These are phyloP conservation scores for Promerops cafer DNA, from an alignment of 2,113 vertebrate species.

Conservation along the genomic window DNA sequence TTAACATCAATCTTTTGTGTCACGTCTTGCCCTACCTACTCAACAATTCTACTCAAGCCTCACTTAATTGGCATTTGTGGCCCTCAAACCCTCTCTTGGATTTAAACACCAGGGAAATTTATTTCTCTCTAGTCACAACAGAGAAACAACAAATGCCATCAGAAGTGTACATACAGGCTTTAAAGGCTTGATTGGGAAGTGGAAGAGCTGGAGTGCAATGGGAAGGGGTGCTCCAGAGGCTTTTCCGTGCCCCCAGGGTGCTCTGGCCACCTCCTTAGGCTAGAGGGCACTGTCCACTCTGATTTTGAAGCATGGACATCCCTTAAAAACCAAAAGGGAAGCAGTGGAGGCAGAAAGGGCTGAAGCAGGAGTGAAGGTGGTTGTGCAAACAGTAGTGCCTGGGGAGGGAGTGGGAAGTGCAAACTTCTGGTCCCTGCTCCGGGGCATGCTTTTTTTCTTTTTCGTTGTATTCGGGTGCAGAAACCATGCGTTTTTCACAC, in stretches of 20 bases:
- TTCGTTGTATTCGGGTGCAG: background rate
- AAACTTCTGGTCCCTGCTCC: background rate
- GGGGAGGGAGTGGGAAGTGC: background rate
- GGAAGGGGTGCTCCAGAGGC: too few relatives aligned
- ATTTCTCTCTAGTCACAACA: background rate
- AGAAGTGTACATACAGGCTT: background rate
- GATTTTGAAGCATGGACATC: background rate
- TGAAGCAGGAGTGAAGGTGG: background rate
- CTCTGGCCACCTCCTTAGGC: background rate
- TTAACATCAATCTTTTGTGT: background rate
- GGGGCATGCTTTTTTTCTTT: background rate
- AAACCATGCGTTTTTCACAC: background rate
- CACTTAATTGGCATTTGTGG: background rate
- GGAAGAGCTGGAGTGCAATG: background rate
- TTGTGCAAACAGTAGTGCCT: background rate
- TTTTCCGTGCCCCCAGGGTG: background rate
- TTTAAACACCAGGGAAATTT: background rate
- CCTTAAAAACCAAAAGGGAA: background rate
- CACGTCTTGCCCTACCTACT: background rate
- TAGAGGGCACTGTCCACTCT: slow-evolving; percentile 56
- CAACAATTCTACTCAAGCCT: background rate
- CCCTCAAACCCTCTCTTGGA: background rate
- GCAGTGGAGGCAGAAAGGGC: background rate
- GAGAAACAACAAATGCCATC: background rate
- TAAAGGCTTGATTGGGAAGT: background rate